phyloP scores from a whole-genome alignment of 2,797 vertebrate species.

The Pipistrellus pipistrellus region DNA sequence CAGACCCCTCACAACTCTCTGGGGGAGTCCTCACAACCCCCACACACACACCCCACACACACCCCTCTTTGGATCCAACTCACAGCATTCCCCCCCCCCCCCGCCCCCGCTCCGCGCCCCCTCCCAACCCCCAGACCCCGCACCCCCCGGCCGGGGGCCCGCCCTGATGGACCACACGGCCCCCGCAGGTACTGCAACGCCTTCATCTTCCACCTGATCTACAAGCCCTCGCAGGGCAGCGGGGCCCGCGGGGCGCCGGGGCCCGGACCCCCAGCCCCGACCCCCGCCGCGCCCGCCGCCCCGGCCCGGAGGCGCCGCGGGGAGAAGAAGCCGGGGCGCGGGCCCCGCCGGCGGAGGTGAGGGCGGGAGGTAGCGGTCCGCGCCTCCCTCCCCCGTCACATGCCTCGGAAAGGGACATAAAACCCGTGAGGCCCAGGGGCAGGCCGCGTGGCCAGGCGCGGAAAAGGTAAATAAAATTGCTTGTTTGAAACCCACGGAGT shows the following conservation, averaged over 20 bases:
- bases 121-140: not conserved
- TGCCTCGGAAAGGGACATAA: not conserved
- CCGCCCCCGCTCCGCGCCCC: not conserved
- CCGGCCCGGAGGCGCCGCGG: constrained; percentile 71
- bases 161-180: not conserved
- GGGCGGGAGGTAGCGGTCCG: rapidly evolving
- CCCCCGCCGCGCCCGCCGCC: constrained; percentile 63
- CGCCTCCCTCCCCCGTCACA: not conserved
- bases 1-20: not conserved
- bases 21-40: not conserved
- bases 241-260: constrained; percentile 13
- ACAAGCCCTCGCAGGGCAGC: constrained; percentile 77
- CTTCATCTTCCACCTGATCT: constrained; percentile 88
- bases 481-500: constrained; percentile 65
- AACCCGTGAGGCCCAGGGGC: not conserved
- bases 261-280: constrained; percentile 54
- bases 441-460: not conserved
- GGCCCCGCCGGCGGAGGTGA: constrained; percentile 77
- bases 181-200: constrained; percentile 86
- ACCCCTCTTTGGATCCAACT: not conserved
- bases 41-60: not conserved
- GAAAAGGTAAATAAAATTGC: constrained; percentile 72
- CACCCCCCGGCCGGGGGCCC: rapidly evolving
- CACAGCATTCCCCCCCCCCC: not conserved
- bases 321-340: constrained; percentile 77